Evolutionary conservation across 2,113 vertebrate species (phyloP).

Genomic region (Oreocharis arfaki): DNA sequence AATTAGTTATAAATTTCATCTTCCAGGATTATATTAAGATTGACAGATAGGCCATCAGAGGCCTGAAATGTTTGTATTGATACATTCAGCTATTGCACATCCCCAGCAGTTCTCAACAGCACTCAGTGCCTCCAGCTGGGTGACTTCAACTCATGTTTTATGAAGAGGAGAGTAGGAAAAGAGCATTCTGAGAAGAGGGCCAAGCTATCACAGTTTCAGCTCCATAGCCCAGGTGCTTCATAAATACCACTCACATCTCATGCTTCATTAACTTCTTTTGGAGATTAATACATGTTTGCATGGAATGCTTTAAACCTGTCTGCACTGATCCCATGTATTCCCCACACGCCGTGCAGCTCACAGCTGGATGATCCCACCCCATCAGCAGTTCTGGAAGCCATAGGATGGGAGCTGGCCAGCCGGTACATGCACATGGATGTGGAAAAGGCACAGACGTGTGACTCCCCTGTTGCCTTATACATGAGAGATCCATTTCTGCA

Average conservation of each 20-base stretch:
- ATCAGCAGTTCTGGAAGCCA: neutral
- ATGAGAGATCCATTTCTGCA: neutral
- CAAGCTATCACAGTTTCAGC: neutral
- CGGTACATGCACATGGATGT: rapidly evolving
- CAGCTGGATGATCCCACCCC: neutral
- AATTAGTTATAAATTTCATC: neutral
- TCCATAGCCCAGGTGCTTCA: neutral
- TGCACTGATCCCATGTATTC: neutral
- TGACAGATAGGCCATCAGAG: neutral
- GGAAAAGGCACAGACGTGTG: neutral
- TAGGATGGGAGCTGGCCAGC: neutral
- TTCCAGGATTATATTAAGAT: neutral
- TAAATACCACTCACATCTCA: neutral
- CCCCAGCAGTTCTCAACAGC: neutral
- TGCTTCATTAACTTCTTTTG: neutral
- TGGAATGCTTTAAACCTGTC: neutral
- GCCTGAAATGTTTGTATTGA: neutral
- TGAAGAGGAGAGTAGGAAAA: neutral
- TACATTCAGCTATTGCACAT: neutral
- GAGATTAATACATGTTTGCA: neutral
- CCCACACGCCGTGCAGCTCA: rapidly evolving
- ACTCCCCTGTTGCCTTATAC: neutral
- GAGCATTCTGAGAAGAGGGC: neutral
- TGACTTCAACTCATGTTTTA: neutral
- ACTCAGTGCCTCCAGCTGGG: neutral